Base-by-base conservation (phyloP, 2,888 invertebrate genomes). In the Macaria notata region DNA sequence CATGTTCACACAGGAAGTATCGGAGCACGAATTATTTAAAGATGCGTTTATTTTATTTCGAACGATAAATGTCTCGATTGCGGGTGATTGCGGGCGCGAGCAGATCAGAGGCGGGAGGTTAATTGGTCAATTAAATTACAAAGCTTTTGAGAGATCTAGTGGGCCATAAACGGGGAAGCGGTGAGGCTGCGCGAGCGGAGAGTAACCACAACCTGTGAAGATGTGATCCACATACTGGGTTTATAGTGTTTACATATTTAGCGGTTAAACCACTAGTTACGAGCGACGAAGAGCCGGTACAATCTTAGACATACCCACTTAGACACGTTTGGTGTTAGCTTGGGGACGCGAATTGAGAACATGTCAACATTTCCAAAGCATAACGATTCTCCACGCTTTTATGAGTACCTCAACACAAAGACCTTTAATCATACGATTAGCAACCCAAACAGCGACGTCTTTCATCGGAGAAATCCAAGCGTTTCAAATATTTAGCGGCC, bases 1-100 rank as follows among this genome's bases (percentile, higher is more conserved):
- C 57, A 68, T 68, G 64, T 71, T 65, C 65, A 66, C 66, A 67
- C 74, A 72, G 75, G 75, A 75, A 70, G 63, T 62, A 60, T 64
- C 54, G 66, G 56, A 63, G 64, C 61, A 59, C 65, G 63, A 59
- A 65, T 63, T 69, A 70, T 70, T 73, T 67, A 55, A 65, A 66
- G 59, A 65, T 51, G 50, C 58, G 65, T 63, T 66, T 59, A 59
- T 64, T 63, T 58, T 46, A 56, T 61, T 59, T 30, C 43, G 49
- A 43, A 62, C 59, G 45, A 59, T 55, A 51, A 61, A 67, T 59
- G 66, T 59, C 57, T 54, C 49, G 58, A 58, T 63, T 66, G 57
- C 54, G 31, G 48, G 56, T 47, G 58, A 58, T 63, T 66, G 57
- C 54, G 31, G 48, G 56, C 54, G 57, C 49, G 42, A 51, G 19